Evolutionary conservation across 1,140 invertebrate genomes (phyloP).

Genomic region (Antheraea pernyi): DNA sequence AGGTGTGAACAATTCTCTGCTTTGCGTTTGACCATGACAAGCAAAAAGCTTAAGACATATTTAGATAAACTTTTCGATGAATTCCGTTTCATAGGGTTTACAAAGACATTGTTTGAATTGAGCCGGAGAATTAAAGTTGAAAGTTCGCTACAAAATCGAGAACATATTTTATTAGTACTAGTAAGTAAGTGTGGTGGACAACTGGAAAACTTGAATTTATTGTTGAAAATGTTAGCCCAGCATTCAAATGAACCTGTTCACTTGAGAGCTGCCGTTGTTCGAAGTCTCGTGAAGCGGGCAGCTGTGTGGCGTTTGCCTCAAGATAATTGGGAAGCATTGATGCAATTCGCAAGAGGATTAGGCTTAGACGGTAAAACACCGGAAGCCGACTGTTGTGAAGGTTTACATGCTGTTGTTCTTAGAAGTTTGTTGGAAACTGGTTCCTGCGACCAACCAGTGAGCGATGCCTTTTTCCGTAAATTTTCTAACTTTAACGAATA

Average conservation of each 20-base stretch:
- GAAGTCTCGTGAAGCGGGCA: slow-evolving; percentile 51
- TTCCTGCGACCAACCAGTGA: slow-evolving; percentile 17
- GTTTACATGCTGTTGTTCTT: slow-evolving; percentile 50
- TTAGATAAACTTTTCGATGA: slow-evolving; percentile 46
- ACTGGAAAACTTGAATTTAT: slow-evolving; percentile 32
- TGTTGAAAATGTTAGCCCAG: slow-evolving; percentile 37
- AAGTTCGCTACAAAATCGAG: slow-evolving; percentile 38
- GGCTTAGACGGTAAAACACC: slow-evolving; percentile 40
- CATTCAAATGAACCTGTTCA: slow-evolving; percentile 49
- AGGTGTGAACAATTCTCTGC: too few relatives aligned
- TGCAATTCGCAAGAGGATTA: slow-evolving; percentile 41
- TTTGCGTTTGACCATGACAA: too few relatives aligned
- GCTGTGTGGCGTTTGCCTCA: slow-evolving; percentile 45
- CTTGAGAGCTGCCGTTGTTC: slow-evolving; percentile 44
- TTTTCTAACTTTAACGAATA: slow-evolving; percentile 49
- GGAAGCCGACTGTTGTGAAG: slow-evolving; percentile 39
- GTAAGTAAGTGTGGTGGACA: slow-evolving; percentile 56
- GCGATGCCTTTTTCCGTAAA: slow-evolving; percentile 32
- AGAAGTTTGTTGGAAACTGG: slow-evolving; percentile 32
- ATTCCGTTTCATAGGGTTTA: slow-evolving; percentile 49
- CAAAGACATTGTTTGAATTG: slow-evolving; percentile 45
- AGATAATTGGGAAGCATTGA: slow-evolving; percentile 39
- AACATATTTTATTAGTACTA: slow-evolving; percentile 54
- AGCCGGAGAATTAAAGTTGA: slow-evolving; percentile 36
- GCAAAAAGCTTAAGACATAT: background rate